phyloP scores from a whole-genome alignment of 2,888 invertebrate species.

The Smittia sp. region DNA sequence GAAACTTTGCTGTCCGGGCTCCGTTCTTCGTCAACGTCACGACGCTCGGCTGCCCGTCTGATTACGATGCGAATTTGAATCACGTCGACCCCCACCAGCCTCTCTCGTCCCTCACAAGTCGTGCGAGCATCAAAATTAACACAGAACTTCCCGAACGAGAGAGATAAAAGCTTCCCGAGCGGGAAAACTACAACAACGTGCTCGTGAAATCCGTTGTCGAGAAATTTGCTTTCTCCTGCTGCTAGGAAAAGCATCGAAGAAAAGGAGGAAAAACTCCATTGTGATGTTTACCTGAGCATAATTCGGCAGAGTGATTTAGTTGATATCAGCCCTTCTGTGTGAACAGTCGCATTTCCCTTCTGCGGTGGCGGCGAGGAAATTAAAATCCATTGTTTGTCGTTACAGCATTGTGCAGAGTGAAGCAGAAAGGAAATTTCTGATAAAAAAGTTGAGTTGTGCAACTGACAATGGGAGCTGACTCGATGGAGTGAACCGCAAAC shows the following conservation, averaged over 20 bases:
- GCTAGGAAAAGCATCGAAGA: neutral
- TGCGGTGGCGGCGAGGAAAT: neutral
- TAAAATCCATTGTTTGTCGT: constrained; percentile 3
- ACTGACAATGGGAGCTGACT: neutral
- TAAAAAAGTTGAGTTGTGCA: neutral
- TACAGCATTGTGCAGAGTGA: neutral
- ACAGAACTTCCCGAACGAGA: neutral
- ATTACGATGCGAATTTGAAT: too few species aligned
- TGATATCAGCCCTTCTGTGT: neutral
- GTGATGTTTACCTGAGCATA: neutral
- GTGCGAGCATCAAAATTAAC: too few species aligned
- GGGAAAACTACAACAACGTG: neutral
- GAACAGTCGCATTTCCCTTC: constrained; percentile 1
- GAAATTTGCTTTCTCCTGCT: neutral
- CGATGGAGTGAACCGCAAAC: neutral
- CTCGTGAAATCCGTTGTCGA: neutral
- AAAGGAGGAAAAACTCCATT: neutral
- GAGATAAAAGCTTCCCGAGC: neutral
- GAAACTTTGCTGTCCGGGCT: too few species aligned
- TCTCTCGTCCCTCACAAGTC: too few species aligned
- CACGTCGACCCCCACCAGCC: too few species aligned
- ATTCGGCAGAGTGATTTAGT: constrained; percentile 4
- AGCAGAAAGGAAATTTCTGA: neutral
- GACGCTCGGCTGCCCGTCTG: too few species aligned
- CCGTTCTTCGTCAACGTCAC: too few species aligned